Percentiles rank a stretch among this genome's conserved stretches.
Evolutionary conservation across 1,140 invertebrate genomes (phyloP).

Genomic region (Monochamus saltuarius): DNA sequence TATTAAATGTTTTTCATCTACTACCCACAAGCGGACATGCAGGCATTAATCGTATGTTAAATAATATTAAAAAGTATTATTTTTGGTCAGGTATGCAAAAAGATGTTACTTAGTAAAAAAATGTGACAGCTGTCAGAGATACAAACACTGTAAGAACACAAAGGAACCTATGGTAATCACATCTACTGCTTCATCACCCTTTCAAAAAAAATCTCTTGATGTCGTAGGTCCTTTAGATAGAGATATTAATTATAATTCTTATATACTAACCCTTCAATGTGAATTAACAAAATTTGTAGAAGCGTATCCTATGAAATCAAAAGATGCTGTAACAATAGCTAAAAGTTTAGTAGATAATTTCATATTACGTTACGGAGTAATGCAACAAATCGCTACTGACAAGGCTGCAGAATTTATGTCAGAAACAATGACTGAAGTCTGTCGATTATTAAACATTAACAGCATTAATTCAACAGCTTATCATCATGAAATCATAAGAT

Average conservation of each 20-base stretch:
- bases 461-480: background rate
- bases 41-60: slow-evolving; percentile 31
- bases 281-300: slow-evolving; percentile 32
- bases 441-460: too few species aligned
- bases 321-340: slow-evolving; percentile 29
- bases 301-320: slow-evolving; percentile 21
- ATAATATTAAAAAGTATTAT: slow-evolving; percentile 34
- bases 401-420: slow-evolving; percentile 15
- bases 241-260: slow-evolving; percentile 28
- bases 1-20: slow-evolving; percentile 27
- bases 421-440: too few species aligned
- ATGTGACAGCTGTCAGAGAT: slow-evolving; percentile 31
- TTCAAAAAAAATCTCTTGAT: slow-evolving; percentile 29
- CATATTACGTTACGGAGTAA: slow-evolving; percentile 27
- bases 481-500: slow-evolving; percentile 28
- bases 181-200: slow-evolving; percentile 25
- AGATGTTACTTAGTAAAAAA: slow-evolving; percentile 27
- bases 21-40: slow-evolving; percentile 30
- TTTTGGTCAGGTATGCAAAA: slow-evolving; percentile 24
- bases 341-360: slow-evolving; percentile 34
- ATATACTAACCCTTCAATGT: slow-evolving; percentile 29
- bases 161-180: slow-evolving; percentile 24
- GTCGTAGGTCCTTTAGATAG: slow-evolving; percentile 28
- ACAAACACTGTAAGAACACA: slow-evolving; percentile 27
- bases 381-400: slow-evolving; percentile 3